Percentiles rank a stretch among this genome's conserved stretches.
These are phyloP conservation scores for Zygothrica quintamaculata DNA, from an alignment of 2,888 invertebrate genomes.

Conservation along the genomic window DNA sequence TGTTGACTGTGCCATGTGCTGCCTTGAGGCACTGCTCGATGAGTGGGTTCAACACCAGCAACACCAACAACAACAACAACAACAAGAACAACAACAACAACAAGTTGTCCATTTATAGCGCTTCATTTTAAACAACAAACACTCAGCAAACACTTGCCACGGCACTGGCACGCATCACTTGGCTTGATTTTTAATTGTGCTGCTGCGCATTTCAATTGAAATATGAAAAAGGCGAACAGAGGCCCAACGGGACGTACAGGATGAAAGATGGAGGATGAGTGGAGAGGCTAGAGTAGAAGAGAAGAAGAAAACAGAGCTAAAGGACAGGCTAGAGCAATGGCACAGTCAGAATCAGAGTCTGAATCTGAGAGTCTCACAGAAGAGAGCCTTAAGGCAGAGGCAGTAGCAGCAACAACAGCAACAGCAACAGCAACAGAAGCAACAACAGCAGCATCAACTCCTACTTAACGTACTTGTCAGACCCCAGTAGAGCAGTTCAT, in stretches of 20 bases:
- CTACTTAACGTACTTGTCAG: too few species aligned
- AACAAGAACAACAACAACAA: constrained; percentile 18
- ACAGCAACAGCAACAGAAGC: too few species aligned
- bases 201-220: constrained; percentile 67
- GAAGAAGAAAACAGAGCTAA: neutral
- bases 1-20: constrained; percentile 60
- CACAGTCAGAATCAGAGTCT: constrained; percentile 11
- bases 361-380: constrained; percentile 6
- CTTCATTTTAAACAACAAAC: constrained; percentile 65
- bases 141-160: constrained; percentile 59
- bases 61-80: neutral
- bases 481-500: constrained; percentile 28
- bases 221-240: constrained; percentile 51
- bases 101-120: constrained; percentile 67
- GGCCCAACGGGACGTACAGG: constrained; percentile 39
- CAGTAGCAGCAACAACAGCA: too few species aligned
- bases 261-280: constrained; percentile 13
- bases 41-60: constrained; percentile 20
- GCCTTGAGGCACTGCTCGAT: constrained; percentile 45
- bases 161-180: constrained; percentile 61
- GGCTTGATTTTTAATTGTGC: constrained; percentile 69
- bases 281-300: too few species aligned
- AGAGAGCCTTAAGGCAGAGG: too few species aligned
- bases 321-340: neutral
- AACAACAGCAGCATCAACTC: too few species aligned